These are phyloP conservation scores for Leptinotarsa lineolata DNA, from an alignment of 1,140 invertebrate genomes.

Conservation along the genomic window DNA sequence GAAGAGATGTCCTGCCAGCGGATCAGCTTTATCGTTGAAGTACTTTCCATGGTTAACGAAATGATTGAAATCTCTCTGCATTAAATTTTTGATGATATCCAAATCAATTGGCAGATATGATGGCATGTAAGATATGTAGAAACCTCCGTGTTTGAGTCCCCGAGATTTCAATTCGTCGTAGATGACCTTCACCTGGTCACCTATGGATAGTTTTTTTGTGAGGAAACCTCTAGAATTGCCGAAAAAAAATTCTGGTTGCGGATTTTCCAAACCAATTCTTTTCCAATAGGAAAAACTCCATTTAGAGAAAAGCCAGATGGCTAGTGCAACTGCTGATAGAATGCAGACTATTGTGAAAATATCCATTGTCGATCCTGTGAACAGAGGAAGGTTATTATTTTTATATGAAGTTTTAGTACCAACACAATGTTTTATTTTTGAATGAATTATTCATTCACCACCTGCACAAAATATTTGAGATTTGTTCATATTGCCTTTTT, in stretches of 20 bases:
- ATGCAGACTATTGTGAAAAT: background rate
- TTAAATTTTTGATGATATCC: slow-evolving; percentile 56
- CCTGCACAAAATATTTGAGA: too few species aligned
- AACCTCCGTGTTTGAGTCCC: slow-evolving; percentile 30
- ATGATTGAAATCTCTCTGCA: slow-evolving; percentile 57
- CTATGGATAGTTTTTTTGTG: slow-evolving; percentile 32
- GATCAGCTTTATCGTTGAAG: slow-evolving; percentile 55
- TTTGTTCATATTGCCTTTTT: too few species aligned
- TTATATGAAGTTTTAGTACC: too few species aligned
- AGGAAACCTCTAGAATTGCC: slow-evolving; percentile 45
- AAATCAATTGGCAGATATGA: slow-evolving; percentile 53
- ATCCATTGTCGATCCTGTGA: slow-evolving; percentile 47
- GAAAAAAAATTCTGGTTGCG: slow-evolving; percentile 49
- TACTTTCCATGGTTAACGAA: slow-evolving; percentile 57
- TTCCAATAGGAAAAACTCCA: slow-evolving; percentile 52
- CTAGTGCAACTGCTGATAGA: background rate
- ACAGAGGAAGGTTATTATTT: too few species aligned
- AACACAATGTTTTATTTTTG: too few species aligned
- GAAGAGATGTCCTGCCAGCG: slow-evolving; percentile 59
- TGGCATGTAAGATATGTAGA: slow-evolving; percentile 30
- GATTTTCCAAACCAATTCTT: slow-evolving; percentile 52
- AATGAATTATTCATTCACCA: too few species aligned
- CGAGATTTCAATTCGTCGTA: slow-evolving; percentile 8
- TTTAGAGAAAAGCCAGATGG: slow-evolving; percentile 1
- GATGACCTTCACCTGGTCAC: slow-evolving; percentile 22